Conservation (phyloP, 2,888 invertebrate species). For the Prenolepis imparis region DNA sequence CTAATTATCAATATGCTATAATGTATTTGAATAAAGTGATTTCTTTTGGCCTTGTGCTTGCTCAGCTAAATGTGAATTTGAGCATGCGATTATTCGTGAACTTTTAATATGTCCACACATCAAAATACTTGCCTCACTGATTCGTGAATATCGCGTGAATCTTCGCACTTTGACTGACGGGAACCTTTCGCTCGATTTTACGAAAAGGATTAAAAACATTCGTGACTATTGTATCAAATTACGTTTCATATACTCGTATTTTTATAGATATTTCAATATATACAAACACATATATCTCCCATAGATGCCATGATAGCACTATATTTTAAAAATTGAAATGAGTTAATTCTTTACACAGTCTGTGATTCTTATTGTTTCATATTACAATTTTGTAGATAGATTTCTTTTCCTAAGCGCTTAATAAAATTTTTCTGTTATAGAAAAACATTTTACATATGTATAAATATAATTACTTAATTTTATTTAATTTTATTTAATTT, state of each 20-base stretch:
- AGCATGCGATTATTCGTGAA: constrained; percentile 27
- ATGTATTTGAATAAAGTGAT: background rate
- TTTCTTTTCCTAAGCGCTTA: background rate
- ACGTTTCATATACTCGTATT: background rate
- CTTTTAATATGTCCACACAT: constrained; percentile 55
- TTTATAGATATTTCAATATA: constrained; percentile 8
- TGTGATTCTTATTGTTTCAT: background rate
- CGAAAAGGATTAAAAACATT: constrained; percentile 36
- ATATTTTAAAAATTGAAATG: background rate
- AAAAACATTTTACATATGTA: background rate
- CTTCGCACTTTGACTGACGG: constrained; percentile 53
- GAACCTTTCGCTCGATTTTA: constrained; percentile 60
- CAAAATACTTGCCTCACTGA: constrained; percentile 50
- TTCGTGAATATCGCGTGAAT: constrained; percentile 80
- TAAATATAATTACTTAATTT: background rate
- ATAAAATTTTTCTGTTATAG: background rate
- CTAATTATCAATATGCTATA: background rate
- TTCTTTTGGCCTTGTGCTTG: background rate
- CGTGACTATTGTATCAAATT: constrained; percentile 21
- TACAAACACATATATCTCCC: background rate
- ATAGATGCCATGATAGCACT: background rate
- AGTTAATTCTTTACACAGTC: background rate
- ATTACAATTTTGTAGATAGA: background rate
- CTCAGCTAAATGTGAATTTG: constrained; percentile 17
- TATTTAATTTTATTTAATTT: constrained; percentile 3